These are phyloP conservation scores for Synchiropus splendidus DNA, from an alignment of 2,113 vertebrate genomes.

Conservation along the genomic window DNA sequence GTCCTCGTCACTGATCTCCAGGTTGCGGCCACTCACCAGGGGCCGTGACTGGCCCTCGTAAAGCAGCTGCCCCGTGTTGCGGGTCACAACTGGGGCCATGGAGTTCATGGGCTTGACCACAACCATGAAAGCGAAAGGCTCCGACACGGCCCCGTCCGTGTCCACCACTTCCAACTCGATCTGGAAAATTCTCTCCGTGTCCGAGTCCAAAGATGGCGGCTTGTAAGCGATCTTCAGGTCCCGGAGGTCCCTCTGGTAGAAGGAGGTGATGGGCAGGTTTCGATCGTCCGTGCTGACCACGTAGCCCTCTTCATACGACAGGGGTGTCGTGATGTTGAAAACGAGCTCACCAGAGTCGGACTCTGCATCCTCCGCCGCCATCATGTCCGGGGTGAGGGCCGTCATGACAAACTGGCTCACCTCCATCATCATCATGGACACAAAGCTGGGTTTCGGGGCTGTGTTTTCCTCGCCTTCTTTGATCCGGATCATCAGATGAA, in stretches of 20 bases:
- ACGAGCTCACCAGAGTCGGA: constrained; percentile 73
- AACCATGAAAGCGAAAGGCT: constrained; percentile 88
- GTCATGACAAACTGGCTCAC: constrained; percentile 93
- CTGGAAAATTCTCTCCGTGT: constrained; percentile 84
- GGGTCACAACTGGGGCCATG: constrained; percentile 80
- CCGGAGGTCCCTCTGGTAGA: constrained; percentile 79
- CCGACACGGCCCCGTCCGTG: constrained; percentile 81
- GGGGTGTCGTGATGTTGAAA: constrained; percentile 85
- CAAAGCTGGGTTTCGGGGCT: constrained; percentile 84
- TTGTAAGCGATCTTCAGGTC: constrained; percentile 88
- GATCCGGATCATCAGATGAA: constrained; percentile 83
- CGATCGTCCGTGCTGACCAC: constrained; percentile 91
- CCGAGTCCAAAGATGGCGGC: constrained; percentile 77
- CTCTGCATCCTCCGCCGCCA: constrained; percentile 82
- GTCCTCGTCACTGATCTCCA: constrained; percentile 87
- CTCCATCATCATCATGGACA: constrained; percentile 96
- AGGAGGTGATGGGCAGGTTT: constrained; percentile 84
- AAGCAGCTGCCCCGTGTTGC: constrained; percentile 85
- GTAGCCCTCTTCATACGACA: constrained; percentile 80
- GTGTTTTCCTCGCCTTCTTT: constrained; percentile 77
- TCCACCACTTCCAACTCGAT: constrained; percentile 86
- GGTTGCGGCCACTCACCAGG: constrained; percentile 72
- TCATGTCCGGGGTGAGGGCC: constrained; percentile 84
- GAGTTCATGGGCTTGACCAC: constrained; percentile 95
- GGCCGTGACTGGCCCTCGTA: constrained; percentile 89